These are phyloP conservation scores for Cephus sareptanus DNA, from an alignment of 2,888 invertebrate genomes.

Conservation along the genomic window DNA sequence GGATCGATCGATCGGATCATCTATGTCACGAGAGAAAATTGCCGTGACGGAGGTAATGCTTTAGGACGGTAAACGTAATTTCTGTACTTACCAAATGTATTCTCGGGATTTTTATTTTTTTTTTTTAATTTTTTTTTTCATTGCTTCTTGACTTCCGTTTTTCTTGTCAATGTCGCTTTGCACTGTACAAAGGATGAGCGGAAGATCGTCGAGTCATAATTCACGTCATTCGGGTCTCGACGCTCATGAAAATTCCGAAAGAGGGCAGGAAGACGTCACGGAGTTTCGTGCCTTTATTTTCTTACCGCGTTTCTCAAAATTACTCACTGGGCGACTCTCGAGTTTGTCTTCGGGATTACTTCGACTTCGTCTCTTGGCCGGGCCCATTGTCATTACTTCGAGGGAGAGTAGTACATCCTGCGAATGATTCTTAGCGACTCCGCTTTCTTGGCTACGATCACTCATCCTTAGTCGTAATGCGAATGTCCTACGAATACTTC, in stretches of 20 bases:
- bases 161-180: too few relatives aligned
- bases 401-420: too few relatives aligned
- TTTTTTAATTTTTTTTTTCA: not conserved
- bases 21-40: not conserved
- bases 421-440: too few relatives aligned
- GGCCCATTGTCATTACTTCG: too few relatives aligned
- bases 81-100: not conserved
- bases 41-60: not conserved
- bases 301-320: not conserved
- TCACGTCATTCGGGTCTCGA: not conserved
- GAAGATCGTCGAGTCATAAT: too few relatives aligned
- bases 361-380: too few relatives aligned
- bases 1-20: not conserved
- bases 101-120: not conserved
- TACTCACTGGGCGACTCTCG: not conserved
- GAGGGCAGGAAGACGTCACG: not conserved
- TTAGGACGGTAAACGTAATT: not conserved
- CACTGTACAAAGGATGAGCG: too few relatives aligned
- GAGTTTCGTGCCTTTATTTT: not conserved
- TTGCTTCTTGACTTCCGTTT: too few relatives aligned
- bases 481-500: not conserved
- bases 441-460: not conserved
- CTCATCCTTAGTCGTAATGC: not conserved
- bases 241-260: not conserved
- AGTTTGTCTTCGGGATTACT: too few relatives aligned